These are phyloP conservation scores for Balearica regulorum DNA, from an alignment of 2,797 vertebrate genomes.

Conservation along the genomic window DNA sequence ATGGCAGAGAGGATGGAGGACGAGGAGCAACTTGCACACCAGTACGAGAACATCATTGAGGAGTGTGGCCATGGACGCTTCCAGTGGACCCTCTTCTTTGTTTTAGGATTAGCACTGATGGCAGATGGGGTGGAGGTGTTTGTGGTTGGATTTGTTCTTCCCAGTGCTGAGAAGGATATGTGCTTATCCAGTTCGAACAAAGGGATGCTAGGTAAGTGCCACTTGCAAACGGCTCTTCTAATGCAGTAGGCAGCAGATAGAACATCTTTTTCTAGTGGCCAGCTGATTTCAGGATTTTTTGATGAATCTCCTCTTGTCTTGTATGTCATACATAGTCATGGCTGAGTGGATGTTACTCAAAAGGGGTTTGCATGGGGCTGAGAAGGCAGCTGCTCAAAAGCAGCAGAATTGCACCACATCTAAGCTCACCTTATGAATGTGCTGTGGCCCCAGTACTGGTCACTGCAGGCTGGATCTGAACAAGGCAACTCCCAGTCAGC, in stretches of 20 bases:
- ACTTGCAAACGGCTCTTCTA: neutral
- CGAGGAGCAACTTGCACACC: constrained; percentile 88
- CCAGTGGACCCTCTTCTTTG: constrained; percentile 93
- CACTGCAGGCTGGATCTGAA: neutral
- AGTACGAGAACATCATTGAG: constrained; percentile 94
- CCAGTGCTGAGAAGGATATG: constrained; percentile 98
- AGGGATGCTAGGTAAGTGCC: constrained; percentile 92
- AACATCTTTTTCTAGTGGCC: neutral
- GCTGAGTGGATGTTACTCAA: neutral
- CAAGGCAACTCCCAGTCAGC: neutral
- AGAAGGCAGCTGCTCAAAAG: neutral
- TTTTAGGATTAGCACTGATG: constrained; percentile 94
- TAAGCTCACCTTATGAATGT: neutral
- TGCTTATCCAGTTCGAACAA: constrained; percentile 95
- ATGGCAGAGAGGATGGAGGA: constrained; percentile 82
- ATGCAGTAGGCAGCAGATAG: neutral
- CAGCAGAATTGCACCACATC: neutral
- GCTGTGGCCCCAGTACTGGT: neutral
- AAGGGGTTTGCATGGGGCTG: neutral
- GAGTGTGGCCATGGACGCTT: constrained; percentile 96
- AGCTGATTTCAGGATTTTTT: neutral
- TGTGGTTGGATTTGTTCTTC: constrained; percentile 93
- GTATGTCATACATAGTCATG: neutral
- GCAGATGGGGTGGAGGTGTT: constrained; percentile 96
- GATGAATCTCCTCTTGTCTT: neutral